phyloP scores from a whole-genome alignment of 23 tunicate genomes.

The Ascidia mentula region DNA sequence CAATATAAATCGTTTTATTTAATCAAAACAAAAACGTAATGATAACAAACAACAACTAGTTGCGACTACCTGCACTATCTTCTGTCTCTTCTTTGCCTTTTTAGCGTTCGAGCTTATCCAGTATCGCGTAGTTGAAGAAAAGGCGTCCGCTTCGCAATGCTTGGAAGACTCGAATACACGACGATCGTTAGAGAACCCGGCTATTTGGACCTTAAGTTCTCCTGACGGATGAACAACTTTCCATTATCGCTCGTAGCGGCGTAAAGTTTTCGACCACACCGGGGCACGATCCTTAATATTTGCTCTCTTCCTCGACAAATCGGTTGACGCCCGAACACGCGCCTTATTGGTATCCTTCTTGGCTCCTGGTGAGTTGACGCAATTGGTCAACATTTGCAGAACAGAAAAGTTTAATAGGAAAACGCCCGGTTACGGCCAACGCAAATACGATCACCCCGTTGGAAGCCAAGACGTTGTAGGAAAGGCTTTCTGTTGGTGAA shows the following conservation, averaged over 20 bases:
- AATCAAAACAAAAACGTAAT: no score
- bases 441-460: conserved; percentile 1
- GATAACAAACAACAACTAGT: no score
- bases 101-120: not conserved
- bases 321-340: conserved; percentile 11
- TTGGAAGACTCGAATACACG: not conserved
- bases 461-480: no score
- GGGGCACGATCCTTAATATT: not conserved
- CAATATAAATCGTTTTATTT: no score
- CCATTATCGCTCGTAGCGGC: not conserved
- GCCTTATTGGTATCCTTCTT: not conserved
- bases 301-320: conserved; percentile 4
- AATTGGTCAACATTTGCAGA: not conserved
- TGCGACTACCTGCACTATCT: not conserved
- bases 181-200: not conserved
- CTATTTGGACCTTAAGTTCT: conserved; percentile 7
- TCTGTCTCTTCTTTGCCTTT: not conserved
- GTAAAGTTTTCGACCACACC: conserved; percentile 9
- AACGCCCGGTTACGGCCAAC: not conserved
- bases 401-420: not conserved
- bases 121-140: not conserved
- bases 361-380: not conserved
- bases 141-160: not conserved
- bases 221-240: conserved; percentile 6
- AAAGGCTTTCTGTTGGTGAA: no score